phyloP scores from a whole-genome alignment of 2,888 invertebrate genomes.

The Dryadula phaetusa region DNA sequence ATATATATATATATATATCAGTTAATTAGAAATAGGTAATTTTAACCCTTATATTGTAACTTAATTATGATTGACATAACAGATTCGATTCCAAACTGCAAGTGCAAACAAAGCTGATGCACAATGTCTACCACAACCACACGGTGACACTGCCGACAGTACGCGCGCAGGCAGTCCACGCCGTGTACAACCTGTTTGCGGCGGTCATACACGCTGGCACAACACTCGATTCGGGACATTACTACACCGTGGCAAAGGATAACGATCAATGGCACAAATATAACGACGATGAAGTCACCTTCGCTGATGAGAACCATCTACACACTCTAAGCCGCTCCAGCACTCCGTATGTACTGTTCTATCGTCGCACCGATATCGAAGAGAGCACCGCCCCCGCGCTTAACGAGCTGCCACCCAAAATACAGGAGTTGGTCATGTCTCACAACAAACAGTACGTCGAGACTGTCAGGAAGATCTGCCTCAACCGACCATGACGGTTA shows the following conservation, averaged over 20 bases:
- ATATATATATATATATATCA: too few species aligned
- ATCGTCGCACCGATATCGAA: conserved; percentile 79
- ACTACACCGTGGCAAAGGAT: conserved; percentile 92
- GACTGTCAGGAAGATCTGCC: conserved; percentile 56
- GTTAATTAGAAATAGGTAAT: too few species aligned
- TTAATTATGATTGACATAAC: too few species aligned
- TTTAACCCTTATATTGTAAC: too few species aligned
- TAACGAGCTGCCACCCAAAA: conserved; percentile 62
- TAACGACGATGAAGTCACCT: conserved; percentile 90
- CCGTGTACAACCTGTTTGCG: conserved; percentile 88
- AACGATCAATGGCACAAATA: conserved; percentile 90
- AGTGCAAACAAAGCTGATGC: conserved; percentile 91
- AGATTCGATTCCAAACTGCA: conserved; percentile 79
- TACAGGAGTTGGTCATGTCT: conserved; percentile 62
- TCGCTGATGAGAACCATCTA: conserved; percentile 85
- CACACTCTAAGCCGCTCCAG: conserved; percentile 87
- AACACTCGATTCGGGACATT: conserved; percentile 94
- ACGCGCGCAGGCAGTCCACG: conserved; percentile 41
- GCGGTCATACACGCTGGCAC: conserved; percentile 94
- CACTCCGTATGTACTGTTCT: conserved; percentile 94
- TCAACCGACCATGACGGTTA: conserved; percentile 66
- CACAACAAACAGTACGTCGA: conserved; percentile 71
- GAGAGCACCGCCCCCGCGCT: conserved; percentile 62
- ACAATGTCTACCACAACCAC: conserved; percentile 86
- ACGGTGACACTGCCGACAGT: conserved; percentile 77